Base-by-base conservation (phyloP, 2,888 invertebrate genomes). In the Gastrophysa polygoni region DNA sequence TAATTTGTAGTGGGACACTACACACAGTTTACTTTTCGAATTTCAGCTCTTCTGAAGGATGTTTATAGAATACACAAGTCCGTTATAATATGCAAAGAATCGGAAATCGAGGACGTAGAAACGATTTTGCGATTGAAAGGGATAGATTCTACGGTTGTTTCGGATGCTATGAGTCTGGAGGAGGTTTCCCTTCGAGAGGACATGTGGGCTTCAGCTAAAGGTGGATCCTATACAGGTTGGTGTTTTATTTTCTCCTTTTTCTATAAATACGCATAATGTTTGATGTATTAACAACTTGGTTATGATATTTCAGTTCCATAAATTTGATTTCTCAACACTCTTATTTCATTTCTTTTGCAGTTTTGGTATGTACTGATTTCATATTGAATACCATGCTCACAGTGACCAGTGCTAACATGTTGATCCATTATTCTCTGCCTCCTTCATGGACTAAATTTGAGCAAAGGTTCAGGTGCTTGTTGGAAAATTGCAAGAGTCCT, bases 401-500 rank as follows among this genome's bases (percentile, higher is more conserved):
- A 61, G 82, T 92, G 5, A 87, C 85, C 0, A 85, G 90, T 76
- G 90, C 89, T 0, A 83, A 86, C 52, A 83, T 86, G 71, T 79
- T 93, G 24, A 83, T 94, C 14, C 91, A 93, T 77, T 92, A 86
- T 79, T 89, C 91, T 1, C 77, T 93, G 68, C 89, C 91, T 0
- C 73, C 80, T 21, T 81, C 85, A 0, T 90, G 89, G 78, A 88
- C 89, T 0, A 83, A 84, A 74, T 93, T 93, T 76, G 86, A 87
- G 48, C 87, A 85, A 73, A 83, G 93, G 62, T 91, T 92, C 74
- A 85, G 88, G 0, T 86, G 88, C 18, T 80, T 91, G 44, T 84
- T 88, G 59, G 85, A 89, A 66, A 86, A 87, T 73, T 89, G 88
- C 72, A 76, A 76, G 1, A 80, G 76, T 34, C 75, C 83, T 61